Conservation (phyloP, 2,888 invertebrate species). For the Ommatoiulus sabulosus region DNA sequence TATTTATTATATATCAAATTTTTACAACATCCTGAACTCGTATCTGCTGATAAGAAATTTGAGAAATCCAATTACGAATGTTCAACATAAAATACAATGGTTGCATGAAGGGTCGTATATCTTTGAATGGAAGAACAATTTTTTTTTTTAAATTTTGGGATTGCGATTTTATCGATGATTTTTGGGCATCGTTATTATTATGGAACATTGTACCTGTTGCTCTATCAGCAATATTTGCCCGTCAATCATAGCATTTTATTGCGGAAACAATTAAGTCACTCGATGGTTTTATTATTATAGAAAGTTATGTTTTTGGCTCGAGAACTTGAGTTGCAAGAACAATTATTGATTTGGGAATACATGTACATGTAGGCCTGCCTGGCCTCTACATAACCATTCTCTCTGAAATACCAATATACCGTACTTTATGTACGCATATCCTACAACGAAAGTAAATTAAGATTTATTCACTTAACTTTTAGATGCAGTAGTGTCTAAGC, state of each 20-base stretch:
- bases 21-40: too few relatives aligned
- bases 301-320: neutral
- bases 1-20: too few relatives aligned
- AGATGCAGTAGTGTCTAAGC: too few relatives aligned
- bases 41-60: too few relatives aligned
- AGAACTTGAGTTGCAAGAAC: neutral
- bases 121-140: too few relatives aligned
- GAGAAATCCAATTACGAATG: too few relatives aligned
- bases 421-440: neutral
- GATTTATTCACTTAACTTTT: too few relatives aligned
- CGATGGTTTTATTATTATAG: neutral
- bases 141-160: neutral
- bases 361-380: neutral
- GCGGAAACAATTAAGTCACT: neutral
- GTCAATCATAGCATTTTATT: slow-evolving; percentile 24
- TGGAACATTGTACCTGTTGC: neutral
- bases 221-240: neutral
- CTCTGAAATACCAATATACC: too few relatives aligned
- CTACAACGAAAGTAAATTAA: neutral
- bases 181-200: neutral
- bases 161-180: neutral
- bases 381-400: too few relatives aligned
- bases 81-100: too few relatives aligned
- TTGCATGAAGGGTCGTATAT: neutral
- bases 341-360: slow-evolving; percentile 33